Conservation (phyloP, 2,888 invertebrate species). For the Rhagonycha fulva region DNA sequence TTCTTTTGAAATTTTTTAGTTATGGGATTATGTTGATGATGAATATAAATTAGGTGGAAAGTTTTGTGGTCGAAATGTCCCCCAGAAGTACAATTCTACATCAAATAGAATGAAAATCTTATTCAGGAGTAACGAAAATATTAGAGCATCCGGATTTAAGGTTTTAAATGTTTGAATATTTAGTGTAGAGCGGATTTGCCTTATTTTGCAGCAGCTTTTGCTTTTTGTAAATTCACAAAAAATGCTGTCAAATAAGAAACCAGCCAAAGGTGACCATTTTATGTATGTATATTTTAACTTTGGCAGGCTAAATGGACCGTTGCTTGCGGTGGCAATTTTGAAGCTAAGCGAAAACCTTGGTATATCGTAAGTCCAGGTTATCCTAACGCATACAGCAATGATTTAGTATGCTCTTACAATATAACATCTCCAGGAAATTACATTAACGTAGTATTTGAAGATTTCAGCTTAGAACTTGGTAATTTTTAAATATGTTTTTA, state of each 20-base stretch:
- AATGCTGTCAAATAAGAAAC: too few relatives aligned
- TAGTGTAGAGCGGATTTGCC: too few relatives aligned
- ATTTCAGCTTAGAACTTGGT: conserved; percentile 59
- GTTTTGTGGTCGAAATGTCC: conserved; percentile 68
- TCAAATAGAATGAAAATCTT: conserved; percentile 68
- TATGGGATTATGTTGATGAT: conserved; percentile 63
- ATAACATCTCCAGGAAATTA: conserved; percentile 59
- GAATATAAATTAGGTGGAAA: conserved; percentile 61
- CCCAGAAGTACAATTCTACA: conserved; percentile 66
- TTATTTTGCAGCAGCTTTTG: too few relatives aligned
- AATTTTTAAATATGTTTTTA: neutral
- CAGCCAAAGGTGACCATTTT: too few relatives aligned
- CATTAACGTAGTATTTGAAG: conserved; percentile 62
- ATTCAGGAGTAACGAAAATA: conserved; percentile 70
- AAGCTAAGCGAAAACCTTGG: conserved; percentile 58
- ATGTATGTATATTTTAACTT: neutral
- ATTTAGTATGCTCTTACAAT: conserved; percentile 68
- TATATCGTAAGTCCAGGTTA: conserved; percentile 76
- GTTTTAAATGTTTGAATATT: conserved; percentile 42
- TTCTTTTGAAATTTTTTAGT: conserved; percentile 46
- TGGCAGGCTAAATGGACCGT: conserved; percentile 63
- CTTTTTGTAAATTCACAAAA: too few relatives aligned
- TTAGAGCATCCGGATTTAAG: conserved; percentile 74
- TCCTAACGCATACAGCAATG: conserved; percentile 65
- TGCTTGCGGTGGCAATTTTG: conserved; percentile 73